These are phyloP conservation scores for Drosophila persimilis DNA, from an alignment of 1,140 invertebrate genomes.

Conservation along the genomic window DNA sequence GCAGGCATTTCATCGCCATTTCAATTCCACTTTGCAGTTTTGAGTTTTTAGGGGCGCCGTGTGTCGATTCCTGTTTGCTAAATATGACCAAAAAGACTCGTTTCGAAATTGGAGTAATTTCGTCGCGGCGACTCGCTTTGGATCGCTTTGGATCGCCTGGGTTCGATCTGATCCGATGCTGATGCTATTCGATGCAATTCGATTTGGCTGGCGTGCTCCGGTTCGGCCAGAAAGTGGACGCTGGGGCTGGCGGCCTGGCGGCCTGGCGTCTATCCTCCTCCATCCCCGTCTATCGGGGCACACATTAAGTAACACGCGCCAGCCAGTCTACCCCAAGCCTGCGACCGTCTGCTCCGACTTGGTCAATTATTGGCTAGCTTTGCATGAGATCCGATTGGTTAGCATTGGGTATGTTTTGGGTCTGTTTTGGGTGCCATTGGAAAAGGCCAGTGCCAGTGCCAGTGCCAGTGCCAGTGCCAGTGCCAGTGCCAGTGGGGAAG, in stretches of 20 bases:
- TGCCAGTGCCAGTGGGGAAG: neutral
- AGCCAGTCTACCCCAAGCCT: conserved; percentile 36
- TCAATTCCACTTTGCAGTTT: conserved; percentile 68
- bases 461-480: neutral
- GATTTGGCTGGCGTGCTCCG: conserved; percentile 27
- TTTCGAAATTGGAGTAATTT: conserved; percentile 83
- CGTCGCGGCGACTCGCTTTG: conserved; percentile 34
- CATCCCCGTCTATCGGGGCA: conserved; percentile 27
- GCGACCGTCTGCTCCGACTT: conserved; percentile 20
- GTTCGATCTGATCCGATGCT: conserved; percentile 8
- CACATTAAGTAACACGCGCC: conserved; percentile 73
- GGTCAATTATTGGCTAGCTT: conserved; percentile 46
- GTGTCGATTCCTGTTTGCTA: conserved; percentile 77
- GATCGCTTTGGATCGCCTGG: neutral
- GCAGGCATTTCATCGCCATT: conserved; percentile 81
- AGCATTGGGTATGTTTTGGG: neutral
- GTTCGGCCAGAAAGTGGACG: conserved; percentile 69
- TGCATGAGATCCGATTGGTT: conserved; percentile 25
- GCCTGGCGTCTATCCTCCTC: neutral
- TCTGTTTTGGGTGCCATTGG: neutral
- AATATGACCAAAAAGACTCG: conserved; percentile 78
- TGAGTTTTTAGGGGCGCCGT: conserved; percentile 42
- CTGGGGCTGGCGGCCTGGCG: neutral
- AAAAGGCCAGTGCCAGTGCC: neutral
- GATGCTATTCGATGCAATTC: neutral